Percentiles rank a stretch among this genome's conserved stretches.
phyloP scores from a whole-genome alignment of 2,113 vertebrate species.

The Neodon shergylaensis region DNA sequence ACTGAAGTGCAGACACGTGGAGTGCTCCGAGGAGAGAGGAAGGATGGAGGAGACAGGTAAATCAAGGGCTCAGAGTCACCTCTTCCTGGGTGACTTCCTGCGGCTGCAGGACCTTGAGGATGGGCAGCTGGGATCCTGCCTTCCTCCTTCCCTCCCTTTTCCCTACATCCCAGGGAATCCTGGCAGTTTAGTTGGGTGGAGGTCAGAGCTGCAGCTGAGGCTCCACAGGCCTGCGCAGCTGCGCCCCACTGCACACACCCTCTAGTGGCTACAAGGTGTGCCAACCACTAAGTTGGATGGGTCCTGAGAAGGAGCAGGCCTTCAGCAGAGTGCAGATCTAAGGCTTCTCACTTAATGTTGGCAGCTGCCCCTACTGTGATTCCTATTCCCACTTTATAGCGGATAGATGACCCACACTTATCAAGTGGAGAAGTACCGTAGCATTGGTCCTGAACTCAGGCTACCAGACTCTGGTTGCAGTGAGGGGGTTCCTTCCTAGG shows the following conservation, averaged over 20 bases:
- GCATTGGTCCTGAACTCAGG: neutral
- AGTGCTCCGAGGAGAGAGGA: neutral
- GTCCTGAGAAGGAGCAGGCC: neutral
- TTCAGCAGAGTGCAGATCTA: neutral
- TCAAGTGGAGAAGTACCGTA: neutral
- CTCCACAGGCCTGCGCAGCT: neutral
- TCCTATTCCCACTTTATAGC: neutral
- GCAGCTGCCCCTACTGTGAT: neutral
- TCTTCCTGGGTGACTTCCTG: conserved; percentile 10
- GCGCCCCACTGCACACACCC: neutral
- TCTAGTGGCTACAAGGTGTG: conserved; percentile 47
- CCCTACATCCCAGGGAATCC: neutral
- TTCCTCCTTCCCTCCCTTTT: neutral
- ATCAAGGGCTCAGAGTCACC: neutral
- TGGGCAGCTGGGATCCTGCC: neutral
- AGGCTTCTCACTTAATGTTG: neutral
- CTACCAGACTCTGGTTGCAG: neutral
- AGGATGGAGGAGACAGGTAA: neutral
- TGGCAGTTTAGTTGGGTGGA: neutral
- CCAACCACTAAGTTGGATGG: neutral
- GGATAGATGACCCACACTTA: neutral
- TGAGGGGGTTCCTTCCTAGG: too few species aligned
- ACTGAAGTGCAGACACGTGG: too few species aligned
- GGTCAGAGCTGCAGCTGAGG: neutral
- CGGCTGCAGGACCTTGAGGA: neutral